phyloP scores from a whole-genome alignment of 2,113 vertebrate genomes.

The Lamprologus ornatipinnis region DNA sequence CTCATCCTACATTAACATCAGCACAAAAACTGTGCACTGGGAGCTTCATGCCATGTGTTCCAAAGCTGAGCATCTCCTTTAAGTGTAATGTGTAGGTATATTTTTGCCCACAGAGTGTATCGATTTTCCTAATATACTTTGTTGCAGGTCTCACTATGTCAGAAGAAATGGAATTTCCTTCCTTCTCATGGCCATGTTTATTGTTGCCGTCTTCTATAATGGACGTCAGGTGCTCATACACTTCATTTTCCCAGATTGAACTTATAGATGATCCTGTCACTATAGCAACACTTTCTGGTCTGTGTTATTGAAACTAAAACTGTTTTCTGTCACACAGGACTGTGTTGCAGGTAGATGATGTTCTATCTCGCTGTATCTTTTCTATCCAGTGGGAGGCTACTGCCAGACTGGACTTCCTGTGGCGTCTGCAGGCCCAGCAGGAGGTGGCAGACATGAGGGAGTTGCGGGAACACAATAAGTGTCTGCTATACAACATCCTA shows the following conservation, averaged over 20 bases:
- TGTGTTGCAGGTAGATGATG: background rate
- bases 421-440: constrained; percentile 93
- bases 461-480: constrained; percentile 89
- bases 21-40: background rate
- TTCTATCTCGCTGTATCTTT: background rate
- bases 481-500: constrained; percentile 89
- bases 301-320: background rate
- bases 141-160: constrained; percentile 81
- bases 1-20: background rate
- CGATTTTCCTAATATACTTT: background rate
- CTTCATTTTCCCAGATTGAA: background rate
- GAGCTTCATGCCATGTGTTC: background rate
- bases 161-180: constrained; percentile 88
- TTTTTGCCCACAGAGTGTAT: background rate
- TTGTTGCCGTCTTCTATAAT: constrained; percentile 91
- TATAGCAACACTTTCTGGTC: background rate
- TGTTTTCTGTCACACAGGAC: background rate
- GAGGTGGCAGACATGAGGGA: constrained; percentile 97
- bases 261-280: background rate
- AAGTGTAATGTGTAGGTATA: background rate
- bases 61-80: background rate
- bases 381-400: constrained; percentile 88
- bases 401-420: constrained; percentile 90
- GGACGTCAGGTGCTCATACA: constrained; percentile 81
- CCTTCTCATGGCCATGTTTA: constrained; percentile 89